Conservation (phyloP, 2,888 invertebrate genomes). For the Spodoptera exigua region DNA sequence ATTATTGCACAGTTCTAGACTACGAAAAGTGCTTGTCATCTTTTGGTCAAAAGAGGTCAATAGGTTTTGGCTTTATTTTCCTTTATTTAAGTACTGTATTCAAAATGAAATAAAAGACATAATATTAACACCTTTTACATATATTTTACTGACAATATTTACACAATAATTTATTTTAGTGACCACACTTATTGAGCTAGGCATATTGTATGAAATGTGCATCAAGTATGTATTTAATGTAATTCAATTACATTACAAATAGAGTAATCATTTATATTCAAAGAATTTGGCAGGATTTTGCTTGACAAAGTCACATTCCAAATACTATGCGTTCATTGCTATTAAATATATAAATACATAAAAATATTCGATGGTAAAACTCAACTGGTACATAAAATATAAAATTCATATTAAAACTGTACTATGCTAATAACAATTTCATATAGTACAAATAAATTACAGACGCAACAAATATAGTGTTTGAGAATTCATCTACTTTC, state of each 20-base stretch:
- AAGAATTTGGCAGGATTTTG: constrained; percentile 87
- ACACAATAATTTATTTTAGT: constrained; percentile 87
- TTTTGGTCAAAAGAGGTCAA: too few relatives aligned
- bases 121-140: constrained; percentile 86
- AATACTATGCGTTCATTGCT: constrained; percentile 67
- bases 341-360: constrained; percentile 65
- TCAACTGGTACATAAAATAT: constrained; percentile 81
- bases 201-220: constrained; percentile 88
- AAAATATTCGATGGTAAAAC: constrained; percentile 72
- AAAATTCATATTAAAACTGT: constrained; percentile 67
- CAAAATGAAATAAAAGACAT: constrained; percentile 55
- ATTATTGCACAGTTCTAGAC: too few relatives aligned
- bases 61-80: not conserved
- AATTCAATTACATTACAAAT: constrained; percentile 85
- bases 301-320: constrained; percentile 83
- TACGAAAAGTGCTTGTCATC: too few relatives aligned
- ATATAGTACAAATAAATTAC: constrained; percentile 71
- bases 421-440: constrained; percentile 68
- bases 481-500: constrained; percentile 64
- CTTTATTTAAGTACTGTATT: not conserved
- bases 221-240: constrained; percentile 81
- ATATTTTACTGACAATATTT: constrained; percentile 89
- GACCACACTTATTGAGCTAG: constrained; percentile 89
- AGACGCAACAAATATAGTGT: constrained; percentile 68
- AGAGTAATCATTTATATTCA: constrained; percentile 68